Conservation (phyloP, 2,113 vertebrate species). For the Rhinogobius similis region DNA sequence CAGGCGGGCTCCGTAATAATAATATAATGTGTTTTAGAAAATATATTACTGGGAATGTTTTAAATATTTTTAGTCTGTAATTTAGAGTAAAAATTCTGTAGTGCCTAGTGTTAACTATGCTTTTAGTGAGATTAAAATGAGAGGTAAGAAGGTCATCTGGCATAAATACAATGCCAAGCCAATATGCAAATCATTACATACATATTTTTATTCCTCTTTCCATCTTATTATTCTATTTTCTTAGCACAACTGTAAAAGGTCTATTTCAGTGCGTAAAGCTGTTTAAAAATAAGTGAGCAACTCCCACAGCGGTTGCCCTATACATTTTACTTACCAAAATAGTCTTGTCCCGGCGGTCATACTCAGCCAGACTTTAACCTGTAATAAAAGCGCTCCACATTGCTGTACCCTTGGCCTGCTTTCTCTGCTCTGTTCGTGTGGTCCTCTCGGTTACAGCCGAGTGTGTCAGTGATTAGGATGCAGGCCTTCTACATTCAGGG, state of each 20-base stretch:
- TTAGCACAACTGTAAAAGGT: not conserved
- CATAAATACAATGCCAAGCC: too few relatives aligned
- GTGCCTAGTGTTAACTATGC: not conserved
- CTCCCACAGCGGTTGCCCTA: not conserved
- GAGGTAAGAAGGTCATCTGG: not conserved
- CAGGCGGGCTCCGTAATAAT: too few relatives aligned
- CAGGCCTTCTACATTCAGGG: constrained; percentile 70
- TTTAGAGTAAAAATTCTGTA: not conserved
- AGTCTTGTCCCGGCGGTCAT: not conserved
- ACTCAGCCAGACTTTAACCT: constrained; percentile 15
- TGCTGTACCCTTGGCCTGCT: constrained; percentile 23
- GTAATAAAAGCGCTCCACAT: constrained; percentile 32
- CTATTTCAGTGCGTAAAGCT: not conserved
- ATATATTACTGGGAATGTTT: not conserved
- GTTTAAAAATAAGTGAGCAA: constrained; percentile 2
- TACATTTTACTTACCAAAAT: constrained; percentile 10
- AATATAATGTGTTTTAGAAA: too few relatives aligned
- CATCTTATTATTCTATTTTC: not conserved
- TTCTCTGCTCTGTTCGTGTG: constrained; percentile 25
- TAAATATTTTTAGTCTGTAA: too few relatives aligned
- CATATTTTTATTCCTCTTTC: not conserved
- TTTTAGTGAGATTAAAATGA: not conserved
- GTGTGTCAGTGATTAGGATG: constrained; percentile 70
- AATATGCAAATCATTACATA: too few relatives aligned
- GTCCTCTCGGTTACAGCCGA: constrained; percentile 59